Evolutionary conservation across 1,140 invertebrate species (phyloP), one percentile per base, ranked within the genome.

Genomic region (Whitmania pigra): DNA sequence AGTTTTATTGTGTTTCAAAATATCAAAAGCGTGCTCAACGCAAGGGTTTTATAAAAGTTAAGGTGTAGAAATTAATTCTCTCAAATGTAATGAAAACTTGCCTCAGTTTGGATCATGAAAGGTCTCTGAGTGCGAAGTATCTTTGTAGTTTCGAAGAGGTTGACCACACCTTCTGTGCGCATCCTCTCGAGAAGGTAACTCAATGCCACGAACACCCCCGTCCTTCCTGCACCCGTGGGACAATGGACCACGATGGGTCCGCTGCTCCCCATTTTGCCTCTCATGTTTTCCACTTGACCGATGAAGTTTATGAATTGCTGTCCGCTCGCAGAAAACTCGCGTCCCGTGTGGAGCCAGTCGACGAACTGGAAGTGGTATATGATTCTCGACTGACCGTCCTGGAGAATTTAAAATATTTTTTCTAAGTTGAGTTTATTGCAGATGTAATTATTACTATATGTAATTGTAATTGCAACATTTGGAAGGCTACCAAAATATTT

Each of bases 61-160:
- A 57, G 9, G 2, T 63, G 22, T 13, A 63, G 20, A 11, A 25
- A 13, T 25, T 25, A 63, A 18, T 25, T 31, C n/a, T 22, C n/a
- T n/a, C 20, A 57, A 57, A 57, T 25, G 54, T 3, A 57, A 57
- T 57, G 54, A 57, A 63, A 63, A 31, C 57, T 63, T 74, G 81
- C 94, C 89, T 97, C 94, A 75, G 94, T 97, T 84, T 98, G 94
- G 72, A 99, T 94, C 94, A 99, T 98, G 72, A 93, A 93, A 70
- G 94, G 93, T 76, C 96, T 87, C 83, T 99, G 94, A 71, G 95
- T 97, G 78, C 96, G 88, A 75, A 99, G 85, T 83, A 96, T 94
- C 84, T 96, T 89, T 63, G 97, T 94, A 4, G 94, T 97, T 84
- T 97, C 94, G 88, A 99, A 99, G 77, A 98, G 89, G 85, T 99